These are phyloP conservation scores for Myotis myotis DNA, from an alignment of 2,797 vertebrate genomes.

Conservation along the genomic window DNA sequence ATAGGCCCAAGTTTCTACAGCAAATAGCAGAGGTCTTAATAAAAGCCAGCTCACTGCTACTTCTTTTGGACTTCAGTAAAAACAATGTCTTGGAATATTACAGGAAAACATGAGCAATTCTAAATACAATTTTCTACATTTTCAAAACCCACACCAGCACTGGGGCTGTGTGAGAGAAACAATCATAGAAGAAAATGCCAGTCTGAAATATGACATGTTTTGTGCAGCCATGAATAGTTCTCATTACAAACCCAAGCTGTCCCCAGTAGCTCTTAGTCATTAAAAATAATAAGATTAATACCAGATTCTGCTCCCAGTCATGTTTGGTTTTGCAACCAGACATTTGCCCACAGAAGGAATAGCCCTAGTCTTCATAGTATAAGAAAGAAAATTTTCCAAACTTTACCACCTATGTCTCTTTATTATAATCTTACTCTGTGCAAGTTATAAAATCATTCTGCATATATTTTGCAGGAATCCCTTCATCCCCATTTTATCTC, in stretches of 20 bases:
- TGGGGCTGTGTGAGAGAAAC: neutral
- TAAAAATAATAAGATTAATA: constrained; percentile 25
- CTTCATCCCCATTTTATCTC: neutral
- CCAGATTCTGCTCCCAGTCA: neutral
- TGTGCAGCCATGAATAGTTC: neutral
- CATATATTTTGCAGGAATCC: constrained; percentile 21
- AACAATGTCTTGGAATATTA: neutral
- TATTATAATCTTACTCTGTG: neutral
- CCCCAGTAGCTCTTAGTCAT: neutral
- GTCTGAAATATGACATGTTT: neutral
- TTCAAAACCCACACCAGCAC: neutral
- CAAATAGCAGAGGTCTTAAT: constrained; percentile 15
- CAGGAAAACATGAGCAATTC: neutral
- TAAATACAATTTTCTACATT: constrained; percentile 30
- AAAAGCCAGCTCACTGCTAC: neutral
- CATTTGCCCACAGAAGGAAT: neutral
- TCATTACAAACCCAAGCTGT: neutral
- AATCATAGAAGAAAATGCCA: neutral
- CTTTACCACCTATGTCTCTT: neutral
- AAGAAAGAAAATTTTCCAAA: neutral
- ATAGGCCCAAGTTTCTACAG: neutral
- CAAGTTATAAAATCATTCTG: neutral
- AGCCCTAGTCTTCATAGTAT: neutral
- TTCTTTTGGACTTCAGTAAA: constrained; percentile 9
- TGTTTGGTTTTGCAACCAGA: neutral